Conservation (phyloP, 2,797 vertebrate genomes). For the Rhynchotus rufescens region DNA sequence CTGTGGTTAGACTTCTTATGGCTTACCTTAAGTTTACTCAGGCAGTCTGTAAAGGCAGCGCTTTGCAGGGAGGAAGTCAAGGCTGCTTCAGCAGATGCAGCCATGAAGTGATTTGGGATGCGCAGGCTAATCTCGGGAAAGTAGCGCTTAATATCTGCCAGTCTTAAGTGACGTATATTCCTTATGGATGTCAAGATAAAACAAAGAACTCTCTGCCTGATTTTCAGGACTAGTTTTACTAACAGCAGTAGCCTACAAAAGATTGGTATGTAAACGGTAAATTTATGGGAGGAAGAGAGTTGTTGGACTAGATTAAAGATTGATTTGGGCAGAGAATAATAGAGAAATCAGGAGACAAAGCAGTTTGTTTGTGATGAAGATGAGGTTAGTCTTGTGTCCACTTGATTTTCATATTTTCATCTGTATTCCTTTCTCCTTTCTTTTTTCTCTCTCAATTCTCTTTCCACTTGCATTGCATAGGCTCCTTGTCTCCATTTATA, state of each 20-base stretch:
- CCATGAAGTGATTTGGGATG: neutral
- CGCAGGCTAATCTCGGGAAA: neutral
- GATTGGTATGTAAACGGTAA: neutral
- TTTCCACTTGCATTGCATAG: neutral
- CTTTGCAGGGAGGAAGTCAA: neutral
- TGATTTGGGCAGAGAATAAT: neutral
- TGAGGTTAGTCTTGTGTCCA: neutral
- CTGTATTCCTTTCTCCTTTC: neutral
- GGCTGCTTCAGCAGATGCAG: neutral
- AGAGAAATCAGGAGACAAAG: neutral
- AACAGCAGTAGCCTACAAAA: neutral
- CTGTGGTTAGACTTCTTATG: neutral
- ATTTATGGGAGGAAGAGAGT: slow-evolving; percentile 6
- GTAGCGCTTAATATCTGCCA: slow-evolving; percentile 9
- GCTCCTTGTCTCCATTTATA: slow-evolving; percentile 1
- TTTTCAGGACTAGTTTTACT: neutral
- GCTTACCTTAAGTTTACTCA: neutral
- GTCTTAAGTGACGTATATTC: neutral
- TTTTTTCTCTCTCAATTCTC: neutral
- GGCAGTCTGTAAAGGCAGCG: neutral
- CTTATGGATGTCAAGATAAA: slow-evolving; percentile 29
- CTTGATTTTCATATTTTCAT: neutral
- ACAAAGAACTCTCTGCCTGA: neutral
- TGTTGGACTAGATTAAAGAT: slow-evolving; percentile 32
- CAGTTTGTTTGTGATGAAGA: neutral